A percentile compares a stretch with the other conserved stretches of the same genome.
Evolutionary conservation across 1,140 invertebrate species (phyloP).

Genomic region (Wiebesia pumilae): DNA sequence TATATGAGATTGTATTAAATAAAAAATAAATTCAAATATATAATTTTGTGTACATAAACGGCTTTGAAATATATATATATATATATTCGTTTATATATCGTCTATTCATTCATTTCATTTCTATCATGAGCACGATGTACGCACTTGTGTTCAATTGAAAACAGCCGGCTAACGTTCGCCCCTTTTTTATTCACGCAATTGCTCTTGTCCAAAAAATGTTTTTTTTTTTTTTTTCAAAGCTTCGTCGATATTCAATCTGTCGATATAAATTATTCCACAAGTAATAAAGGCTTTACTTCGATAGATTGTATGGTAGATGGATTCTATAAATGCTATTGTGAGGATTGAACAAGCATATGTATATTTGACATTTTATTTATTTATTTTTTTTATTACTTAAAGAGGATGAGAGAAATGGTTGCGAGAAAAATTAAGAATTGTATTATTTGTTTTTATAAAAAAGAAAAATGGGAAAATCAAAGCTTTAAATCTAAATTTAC

Average conservation of each 20-base stretch:
- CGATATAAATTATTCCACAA: conserved; percentile 29
- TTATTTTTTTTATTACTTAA: not conserved
- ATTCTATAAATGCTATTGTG: not conserved
- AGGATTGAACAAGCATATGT: not conserved
- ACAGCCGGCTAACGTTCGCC: not conserved
- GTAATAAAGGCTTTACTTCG: conserved; percentile 25
- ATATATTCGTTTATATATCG: not conserved
- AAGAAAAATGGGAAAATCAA: conserved; percentile 24
- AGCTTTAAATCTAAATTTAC: conserved; percentile 7
- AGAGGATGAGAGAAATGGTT: no score
- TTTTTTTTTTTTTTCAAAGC: not conserved
- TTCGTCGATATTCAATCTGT: not conserved
- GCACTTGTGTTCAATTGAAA: conserved; percentile 37
- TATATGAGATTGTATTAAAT: conserved; percentile 16
- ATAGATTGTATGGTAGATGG: not conserved
- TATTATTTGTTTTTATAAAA: conserved; percentile 4
- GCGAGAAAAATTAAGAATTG: not conserved
- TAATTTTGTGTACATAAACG: not conserved
- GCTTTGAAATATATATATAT: not conserved
- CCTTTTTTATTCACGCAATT: not conserved
- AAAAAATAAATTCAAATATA: conserved; percentile 15
- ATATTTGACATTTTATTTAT: not conserved
- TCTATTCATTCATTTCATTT: not conserved
- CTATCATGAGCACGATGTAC: no score
- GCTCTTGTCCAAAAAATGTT: not conserved